Percentiles rank a stretch among this genome's conserved stretches.
phyloP scores from a whole-genome alignment of 2,113 vertebrate species.

The Terrapene triunguis region DNA sequence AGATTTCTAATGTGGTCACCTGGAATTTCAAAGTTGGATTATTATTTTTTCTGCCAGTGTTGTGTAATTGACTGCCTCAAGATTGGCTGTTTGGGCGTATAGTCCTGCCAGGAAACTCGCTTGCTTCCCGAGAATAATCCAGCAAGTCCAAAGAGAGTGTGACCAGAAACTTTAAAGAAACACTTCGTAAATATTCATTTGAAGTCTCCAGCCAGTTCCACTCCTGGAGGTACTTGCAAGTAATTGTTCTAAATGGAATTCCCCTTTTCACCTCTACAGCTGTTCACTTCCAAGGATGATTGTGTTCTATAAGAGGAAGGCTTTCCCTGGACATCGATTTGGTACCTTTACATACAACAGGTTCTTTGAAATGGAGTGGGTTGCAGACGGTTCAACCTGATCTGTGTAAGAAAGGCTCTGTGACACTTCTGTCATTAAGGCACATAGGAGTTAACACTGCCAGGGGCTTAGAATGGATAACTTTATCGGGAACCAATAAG shows the following conservation, averaged over 20 bases:
- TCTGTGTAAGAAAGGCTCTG: background rate
- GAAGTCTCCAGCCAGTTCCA: background rate
- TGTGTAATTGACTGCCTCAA: background rate
- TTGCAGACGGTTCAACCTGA: background rate
- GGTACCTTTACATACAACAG: background rate
- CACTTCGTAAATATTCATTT: background rate
- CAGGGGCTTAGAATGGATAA: background rate
- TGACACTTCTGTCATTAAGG: background rate
- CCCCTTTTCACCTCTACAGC: background rate
- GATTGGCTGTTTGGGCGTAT: background rate
- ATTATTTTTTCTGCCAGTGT: background rate
- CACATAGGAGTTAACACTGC: background rate
- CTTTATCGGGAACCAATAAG: background rate
- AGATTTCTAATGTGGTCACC: background rate
- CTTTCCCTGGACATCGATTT: background rate
- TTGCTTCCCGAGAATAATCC: background rate
- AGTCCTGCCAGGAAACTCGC: background rate
- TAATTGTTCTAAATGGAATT: background rate
- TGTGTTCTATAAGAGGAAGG: background rate
- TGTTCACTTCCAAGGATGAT: no score
- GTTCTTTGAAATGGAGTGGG: background rate
- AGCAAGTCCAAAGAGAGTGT: background rate
- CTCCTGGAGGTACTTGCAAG: background rate
- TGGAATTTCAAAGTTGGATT: background rate
- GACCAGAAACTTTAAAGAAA: background rate